A percentile compares a stretch with the other conserved stretches of the same genome.
Conservation (phyloP, 2,113 vertebrate genomes). For the Capreolus pygargus region DNA sequence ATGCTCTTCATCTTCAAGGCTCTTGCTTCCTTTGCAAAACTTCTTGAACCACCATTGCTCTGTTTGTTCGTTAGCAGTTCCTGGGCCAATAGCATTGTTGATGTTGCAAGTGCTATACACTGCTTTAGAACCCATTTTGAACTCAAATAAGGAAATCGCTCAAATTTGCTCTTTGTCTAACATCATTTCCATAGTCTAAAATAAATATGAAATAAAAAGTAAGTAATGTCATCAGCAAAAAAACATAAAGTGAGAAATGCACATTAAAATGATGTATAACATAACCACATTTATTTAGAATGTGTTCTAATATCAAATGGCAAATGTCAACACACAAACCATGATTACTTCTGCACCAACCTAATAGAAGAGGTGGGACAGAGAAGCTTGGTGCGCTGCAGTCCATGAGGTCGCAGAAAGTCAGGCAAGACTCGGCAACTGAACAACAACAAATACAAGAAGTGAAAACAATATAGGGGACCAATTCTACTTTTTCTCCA, state of each 20-base stretch:
- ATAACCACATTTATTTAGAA: background rate
- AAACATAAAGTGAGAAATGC: background rate
- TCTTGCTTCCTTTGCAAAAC: background rate
- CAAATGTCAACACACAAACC: background rate
- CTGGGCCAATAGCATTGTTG: background rate
- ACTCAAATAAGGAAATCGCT: background rate
- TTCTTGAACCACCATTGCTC: background rate
- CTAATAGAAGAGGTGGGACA: background rate
- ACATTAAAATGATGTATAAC: background rate
- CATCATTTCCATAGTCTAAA: background rate
- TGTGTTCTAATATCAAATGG: background rate
- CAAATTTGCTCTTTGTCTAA: background rate
- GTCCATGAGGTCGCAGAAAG: background rate
- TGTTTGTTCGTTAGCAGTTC: background rate
- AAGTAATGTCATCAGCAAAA: background rate
- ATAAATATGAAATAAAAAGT: background rate
- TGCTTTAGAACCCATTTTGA: background rate
- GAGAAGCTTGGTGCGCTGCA: background rate
- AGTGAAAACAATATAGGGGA: background rate
- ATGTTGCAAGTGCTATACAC: background rate
- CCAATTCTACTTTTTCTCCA: background rate
- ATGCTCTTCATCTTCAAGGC: background rate
- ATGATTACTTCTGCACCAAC: background rate
- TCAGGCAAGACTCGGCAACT: background rate
- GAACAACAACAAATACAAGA: background rate